A percentile compares a stretch with the other conserved stretches of the same genome.
These are phyloP conservation scores for Smutsia gigantea DNA, from an alignment of 2,797 vertebrate genomes.

Conservation along the genomic window DNA sequence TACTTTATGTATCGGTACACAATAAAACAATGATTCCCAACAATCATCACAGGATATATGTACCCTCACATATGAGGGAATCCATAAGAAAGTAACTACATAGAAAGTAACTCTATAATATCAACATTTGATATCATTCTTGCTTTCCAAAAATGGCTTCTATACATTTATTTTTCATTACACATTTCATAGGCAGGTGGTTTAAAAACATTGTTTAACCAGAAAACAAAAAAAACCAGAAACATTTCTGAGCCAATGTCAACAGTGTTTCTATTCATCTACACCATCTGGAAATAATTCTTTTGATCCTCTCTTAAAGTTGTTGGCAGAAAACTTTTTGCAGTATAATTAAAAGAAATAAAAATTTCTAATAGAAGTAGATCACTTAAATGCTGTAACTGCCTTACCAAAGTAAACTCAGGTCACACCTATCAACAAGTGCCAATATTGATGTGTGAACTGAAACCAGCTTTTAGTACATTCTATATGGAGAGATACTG, in stretches of 20 bases:
- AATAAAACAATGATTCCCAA: not conserved
- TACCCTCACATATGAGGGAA: not conserved
- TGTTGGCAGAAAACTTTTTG: not conserved
- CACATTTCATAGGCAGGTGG: not conserved
- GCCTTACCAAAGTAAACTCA: not conserved
- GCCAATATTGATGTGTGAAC: not conserved
- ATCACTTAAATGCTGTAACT: not conserved
- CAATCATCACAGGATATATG: not conserved
- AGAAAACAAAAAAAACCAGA: not conserved
- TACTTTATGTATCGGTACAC: not conserved
- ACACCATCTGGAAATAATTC: not conserved
- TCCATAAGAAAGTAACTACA: not conserved
- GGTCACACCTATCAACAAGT: not conserved
- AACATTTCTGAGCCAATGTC: not conserved
- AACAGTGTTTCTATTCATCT: not conserved
- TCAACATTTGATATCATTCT: not conserved
- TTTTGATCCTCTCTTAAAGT: not conserved
- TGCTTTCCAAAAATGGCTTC: constrained; percentile 14
- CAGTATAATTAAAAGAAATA: not conserved
- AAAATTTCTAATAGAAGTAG: not conserved
- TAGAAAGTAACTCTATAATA: not conserved
- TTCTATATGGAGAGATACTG: not conserved
- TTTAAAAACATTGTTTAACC: not conserved
- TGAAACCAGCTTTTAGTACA: not conserved
- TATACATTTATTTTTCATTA: constrained; percentile 17